Evolutionary conservation across 30 jellyfish, hydroid and myxozoan species (phyloP).

Genomic region (Cassiopea xamachana): DNA sequence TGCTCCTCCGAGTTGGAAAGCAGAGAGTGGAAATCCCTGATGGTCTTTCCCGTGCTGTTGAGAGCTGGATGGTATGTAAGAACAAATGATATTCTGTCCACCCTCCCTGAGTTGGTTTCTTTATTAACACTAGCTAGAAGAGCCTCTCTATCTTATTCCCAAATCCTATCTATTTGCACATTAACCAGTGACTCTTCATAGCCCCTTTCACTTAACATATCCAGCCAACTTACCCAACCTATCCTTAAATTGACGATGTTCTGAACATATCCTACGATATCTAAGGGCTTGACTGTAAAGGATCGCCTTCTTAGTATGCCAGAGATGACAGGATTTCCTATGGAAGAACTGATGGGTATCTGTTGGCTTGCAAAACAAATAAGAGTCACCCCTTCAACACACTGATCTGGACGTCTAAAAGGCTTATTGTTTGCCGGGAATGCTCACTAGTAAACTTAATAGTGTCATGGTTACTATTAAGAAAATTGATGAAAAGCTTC

Average conservation of each 20-base stretch:
- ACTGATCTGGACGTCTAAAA: constrained; percentile 37
- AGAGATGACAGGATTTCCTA: constrained; percentile 29
- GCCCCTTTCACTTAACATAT: not conserved
- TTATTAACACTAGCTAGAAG: constrained; percentile 21
- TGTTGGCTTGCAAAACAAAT: constrained; percentile 13
- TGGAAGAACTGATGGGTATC: too few species aligned
- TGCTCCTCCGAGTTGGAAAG: too few species aligned
- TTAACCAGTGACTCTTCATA: not conserved
- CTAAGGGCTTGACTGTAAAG: constrained; percentile 36
- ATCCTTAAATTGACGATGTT: not conserved
- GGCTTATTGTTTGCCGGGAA: constrained; percentile 17
- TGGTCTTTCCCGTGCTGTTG: too few species aligned
- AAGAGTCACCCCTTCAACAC: not conserved
- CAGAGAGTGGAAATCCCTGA: not conserved
- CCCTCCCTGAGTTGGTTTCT: too few species aligned
- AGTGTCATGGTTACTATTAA: constrained; percentile 40
- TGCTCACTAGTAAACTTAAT: constrained; percentile 31
- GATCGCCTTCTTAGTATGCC: constrained; percentile 34
- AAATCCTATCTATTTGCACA: constrained; percentile 18
- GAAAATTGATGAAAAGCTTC: constrained; percentile 19
- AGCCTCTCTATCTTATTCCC: constrained; percentile 25
- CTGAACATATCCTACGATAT: constrained; percentile 5
- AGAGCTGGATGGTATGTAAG: too few species aligned
- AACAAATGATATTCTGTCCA: too few species aligned
- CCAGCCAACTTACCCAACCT: constrained; percentile 1